These are phyloP conservation scores for Lanistes nyassanus DNA, from an alignment of 1,140 invertebrate species.

Conservation along the genomic window DNA sequence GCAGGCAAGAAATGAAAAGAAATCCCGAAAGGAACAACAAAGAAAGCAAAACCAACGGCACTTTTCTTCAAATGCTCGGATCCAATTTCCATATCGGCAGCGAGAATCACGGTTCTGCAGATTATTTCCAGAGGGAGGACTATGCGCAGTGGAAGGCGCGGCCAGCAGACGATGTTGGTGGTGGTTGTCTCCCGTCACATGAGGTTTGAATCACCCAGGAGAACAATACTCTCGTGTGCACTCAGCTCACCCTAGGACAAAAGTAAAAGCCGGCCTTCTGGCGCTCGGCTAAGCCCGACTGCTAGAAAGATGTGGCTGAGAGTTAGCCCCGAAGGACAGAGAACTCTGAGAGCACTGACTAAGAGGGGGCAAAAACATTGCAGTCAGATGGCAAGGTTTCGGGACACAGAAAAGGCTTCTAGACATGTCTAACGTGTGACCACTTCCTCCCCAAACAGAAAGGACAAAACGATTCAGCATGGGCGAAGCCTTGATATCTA, in stretches of 20 bases:
- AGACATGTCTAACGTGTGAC: no score
- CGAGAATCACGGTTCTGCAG: not conserved
- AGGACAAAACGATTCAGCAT: no score
- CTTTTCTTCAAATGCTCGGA: constrained; percentile 3
- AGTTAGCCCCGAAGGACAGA: no score
- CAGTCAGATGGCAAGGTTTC: no score
- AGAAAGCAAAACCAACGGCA: constrained; percentile 3
- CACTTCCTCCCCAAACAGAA: no score
- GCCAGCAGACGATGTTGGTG: not conserved
- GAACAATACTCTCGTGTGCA: constrained; percentile 2
- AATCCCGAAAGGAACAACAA: not conserved
- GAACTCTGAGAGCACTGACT: no score
- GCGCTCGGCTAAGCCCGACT: no score
- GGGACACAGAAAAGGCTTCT: no score
- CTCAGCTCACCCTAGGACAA: not conserved
- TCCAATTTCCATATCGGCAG: not conserved
- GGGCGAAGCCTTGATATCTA: no score
- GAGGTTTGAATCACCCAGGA: constrained; percentile 6
- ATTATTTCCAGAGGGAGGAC: constrained; percentile 2
- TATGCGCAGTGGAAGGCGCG: not conserved
- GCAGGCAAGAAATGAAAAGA: not conserved
- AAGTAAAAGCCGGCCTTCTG: not conserved
- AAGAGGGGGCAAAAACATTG: no score
- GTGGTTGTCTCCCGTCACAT: constrained; percentile 3
- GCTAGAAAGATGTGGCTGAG: no score